Percentiles rank a stretch among this genome's conserved stretches.
phyloP scores from a whole-genome alignment of 1,140 invertebrate species.

The Hesperophylax magnus region DNA sequence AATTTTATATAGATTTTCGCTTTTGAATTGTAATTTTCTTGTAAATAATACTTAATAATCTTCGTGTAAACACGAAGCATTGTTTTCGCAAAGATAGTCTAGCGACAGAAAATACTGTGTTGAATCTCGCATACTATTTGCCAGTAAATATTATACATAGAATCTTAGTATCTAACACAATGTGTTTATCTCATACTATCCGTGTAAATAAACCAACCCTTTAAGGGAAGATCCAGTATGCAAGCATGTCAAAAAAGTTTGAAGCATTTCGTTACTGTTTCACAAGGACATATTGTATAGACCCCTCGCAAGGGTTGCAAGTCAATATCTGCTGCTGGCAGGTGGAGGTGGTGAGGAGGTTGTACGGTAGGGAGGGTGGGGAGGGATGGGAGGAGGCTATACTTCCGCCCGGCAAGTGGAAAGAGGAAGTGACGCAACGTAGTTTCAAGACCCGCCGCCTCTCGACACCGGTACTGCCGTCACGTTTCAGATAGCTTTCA shows the following conservation, averaged over 20 bases:
- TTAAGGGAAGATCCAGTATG: too few relatives aligned
- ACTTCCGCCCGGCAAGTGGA: background rate
- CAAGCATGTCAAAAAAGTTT: background rate
- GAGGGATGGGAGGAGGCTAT: background rate
- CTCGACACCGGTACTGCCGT: background rate
- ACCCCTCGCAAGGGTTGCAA: slow-evolving; percentile 27
- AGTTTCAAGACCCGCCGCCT: slow-evolving; percentile 18
- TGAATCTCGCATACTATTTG: background rate
- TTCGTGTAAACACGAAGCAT: too few relatives aligned
- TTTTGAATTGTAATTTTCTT: too few relatives aligned
- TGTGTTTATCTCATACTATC: background rate
- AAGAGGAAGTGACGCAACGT: slow-evolving; percentile 21
- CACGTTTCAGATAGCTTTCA: slow-evolving; percentile 5
- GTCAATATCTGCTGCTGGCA: slow-evolving; percentile 24
- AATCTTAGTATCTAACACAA: background rate
- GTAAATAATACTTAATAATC: too few relatives aligned
- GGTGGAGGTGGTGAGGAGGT: background rate
- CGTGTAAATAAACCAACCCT: too few relatives aligned
- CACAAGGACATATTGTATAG: slow-evolving; percentile 16
- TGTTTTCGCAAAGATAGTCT: background rate
- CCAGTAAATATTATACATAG: background rate
- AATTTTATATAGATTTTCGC: too few relatives aligned
- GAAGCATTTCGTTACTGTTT: background rate
- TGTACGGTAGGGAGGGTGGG: background rate
- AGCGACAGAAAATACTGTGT: background rate